These are phyloP conservation scores for Vidua chalybeata DNA, from an alignment of 2,113 vertebrate species.

Conservation along the genomic window DNA sequence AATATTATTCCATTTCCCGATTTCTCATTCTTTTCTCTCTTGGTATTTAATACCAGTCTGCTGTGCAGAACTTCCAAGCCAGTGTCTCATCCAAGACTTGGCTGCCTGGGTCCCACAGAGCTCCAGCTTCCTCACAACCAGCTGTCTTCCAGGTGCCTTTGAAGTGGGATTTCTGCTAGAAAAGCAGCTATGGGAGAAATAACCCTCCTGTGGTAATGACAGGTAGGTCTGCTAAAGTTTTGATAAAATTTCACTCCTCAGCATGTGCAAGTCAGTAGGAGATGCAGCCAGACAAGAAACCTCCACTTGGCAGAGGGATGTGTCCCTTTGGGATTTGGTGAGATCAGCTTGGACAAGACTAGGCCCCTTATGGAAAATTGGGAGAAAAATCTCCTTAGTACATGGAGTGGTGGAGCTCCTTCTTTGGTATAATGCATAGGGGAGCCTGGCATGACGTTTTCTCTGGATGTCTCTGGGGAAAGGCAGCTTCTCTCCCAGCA, in stretches of 20 bases:
- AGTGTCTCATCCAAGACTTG: not conserved
- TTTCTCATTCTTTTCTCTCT: slow-evolving; percentile 21
- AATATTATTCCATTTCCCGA: not conserved
- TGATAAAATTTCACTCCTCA: not conserved
- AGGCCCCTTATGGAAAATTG: not conserved
- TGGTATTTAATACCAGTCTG: slow-evolving; percentile 9
- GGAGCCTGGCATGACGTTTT: not conserved
- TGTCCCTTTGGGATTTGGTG: not conserved
- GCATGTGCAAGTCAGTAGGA: not conserved
- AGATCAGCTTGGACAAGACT: not conserved
- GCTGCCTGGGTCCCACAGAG: not conserved
- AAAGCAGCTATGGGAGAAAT: not conserved
- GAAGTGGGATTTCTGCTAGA: not conserved
- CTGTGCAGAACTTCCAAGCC: not conserved
- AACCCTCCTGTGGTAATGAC: not conserved
- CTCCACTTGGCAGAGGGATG: not conserved
- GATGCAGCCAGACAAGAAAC: not conserved
- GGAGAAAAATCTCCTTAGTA: not conserved
- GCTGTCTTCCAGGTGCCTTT: not conserved
- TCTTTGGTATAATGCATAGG: not conserved
- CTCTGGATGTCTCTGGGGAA: not conserved
- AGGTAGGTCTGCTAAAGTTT: not conserved
- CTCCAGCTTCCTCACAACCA: not conserved
- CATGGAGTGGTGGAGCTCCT: not conserved
- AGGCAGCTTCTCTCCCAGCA: not conserved